phyloP scores from a whole-genome alignment of 2,113 vertebrate genomes.

The Fulica atra region DNA sequence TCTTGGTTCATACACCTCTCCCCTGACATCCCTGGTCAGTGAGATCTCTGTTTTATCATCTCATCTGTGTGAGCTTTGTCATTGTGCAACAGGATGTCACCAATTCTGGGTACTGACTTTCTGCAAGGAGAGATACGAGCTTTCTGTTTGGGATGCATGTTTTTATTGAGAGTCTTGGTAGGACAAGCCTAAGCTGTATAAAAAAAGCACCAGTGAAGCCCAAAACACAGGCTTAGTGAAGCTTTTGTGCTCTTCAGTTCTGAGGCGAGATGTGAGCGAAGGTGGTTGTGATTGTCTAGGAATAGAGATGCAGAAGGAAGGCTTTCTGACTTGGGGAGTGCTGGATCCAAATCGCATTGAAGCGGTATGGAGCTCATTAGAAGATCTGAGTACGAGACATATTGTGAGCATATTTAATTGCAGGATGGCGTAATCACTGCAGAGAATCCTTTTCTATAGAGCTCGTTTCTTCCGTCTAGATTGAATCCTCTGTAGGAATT shows the following conservation, averaged over 20 bases:
- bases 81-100: neutral
- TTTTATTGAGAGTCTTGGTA: neutral
- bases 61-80: neutral
- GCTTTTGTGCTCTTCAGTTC: neutral
- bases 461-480: neutral
- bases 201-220: neutral
- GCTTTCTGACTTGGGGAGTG: neutral
- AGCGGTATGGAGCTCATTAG: slow-evolving; percentile 23
- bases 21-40: neutral
- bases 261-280: neutral
- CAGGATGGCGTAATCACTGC: neutral
- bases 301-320: neutral
- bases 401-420: slow-evolving; percentile 46
- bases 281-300: slow-evolving; percentile 4
- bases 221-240: slow-evolving; percentile 17
- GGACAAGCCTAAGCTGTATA: neutral
- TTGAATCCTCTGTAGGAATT: neutral
- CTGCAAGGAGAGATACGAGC: neutral
- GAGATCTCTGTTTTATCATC: neutral
- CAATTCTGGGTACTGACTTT: neutral
- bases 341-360: neutral
- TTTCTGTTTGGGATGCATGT: neutral
- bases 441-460: slow-evolving; percentile 10
- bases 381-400: slow-evolving; percentile 16
- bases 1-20: neutral